Evolutionary conservation across 1,140 invertebrate genomes (phyloP), one percentile per base, ranked within the genome.

Genomic region (Tyrophagus putrescentiae): DNA sequence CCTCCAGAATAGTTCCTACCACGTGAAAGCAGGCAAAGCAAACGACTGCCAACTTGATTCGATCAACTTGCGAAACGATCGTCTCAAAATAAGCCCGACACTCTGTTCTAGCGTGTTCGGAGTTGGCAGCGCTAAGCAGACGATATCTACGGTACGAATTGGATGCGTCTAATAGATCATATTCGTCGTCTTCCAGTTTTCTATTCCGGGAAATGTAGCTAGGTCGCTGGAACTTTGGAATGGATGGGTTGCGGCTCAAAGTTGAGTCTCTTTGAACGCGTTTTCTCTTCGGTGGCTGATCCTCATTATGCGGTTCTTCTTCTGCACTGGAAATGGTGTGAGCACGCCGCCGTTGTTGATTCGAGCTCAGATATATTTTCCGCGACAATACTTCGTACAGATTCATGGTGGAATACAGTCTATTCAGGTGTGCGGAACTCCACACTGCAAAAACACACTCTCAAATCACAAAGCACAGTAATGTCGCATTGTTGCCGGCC

Each of bases 131-230:
- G 31, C 45, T 48, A 6, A 48, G 18, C 7, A 48, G 45, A 9
- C 45, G 45, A 48, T 48, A 48, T 48, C 45, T 7, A 7, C 45
- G 45, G 31, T 48, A 48, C 18, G 45, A 48, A 7, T 48, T 48
- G 13, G 45, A 48, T 9, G 7, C 13, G 31, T 48, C 45, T 21
- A 48, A 29, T 9, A 48, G 18, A 48, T 48, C 45, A 18, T 7
- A 48, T 48, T 48, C 7, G 18, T 48, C 45, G 6, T 7, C 7
- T 13, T 48, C 18, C 45, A 25, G 13, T 21, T 48, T 7, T 6
- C 7, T 7, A 7, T 18, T 21, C 23, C 23, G 13, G 21, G 13
- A 13, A 13, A 39, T 39, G 36, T 13, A 39, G 21, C 36, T 39
- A 39, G 36, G 36, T 39, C 36, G 36, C 21, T 39, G 45, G 21